Percentiles rank a stretch among this genome's conserved stretches.
Conservation (phyloP, 2,888 invertebrate species). For the Nasonia oneida region DNA sequence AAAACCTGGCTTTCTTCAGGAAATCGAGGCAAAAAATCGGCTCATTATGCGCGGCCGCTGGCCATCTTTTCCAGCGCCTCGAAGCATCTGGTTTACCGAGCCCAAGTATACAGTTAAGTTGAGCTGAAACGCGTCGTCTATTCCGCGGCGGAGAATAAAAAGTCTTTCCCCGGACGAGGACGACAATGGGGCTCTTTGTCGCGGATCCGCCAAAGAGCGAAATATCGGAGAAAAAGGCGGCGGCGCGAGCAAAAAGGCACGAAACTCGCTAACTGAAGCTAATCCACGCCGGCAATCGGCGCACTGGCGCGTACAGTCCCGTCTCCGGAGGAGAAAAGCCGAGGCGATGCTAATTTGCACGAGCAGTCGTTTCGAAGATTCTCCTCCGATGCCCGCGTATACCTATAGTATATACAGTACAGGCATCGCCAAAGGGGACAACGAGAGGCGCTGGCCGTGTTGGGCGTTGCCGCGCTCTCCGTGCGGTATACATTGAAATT, state of each 20-base stretch:
- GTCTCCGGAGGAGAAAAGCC: not conserved
- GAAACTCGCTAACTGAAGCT: slow-evolving; percentile 56
- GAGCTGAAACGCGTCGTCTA: slow-evolving; percentile 42
- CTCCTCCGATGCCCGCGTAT: not conserved
- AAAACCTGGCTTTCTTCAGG: not conserved
- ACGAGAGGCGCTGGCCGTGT: slow-evolving; percentile 3
- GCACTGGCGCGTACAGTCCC: not conserved
- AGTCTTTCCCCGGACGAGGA: not conserved
- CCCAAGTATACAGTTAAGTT: not conserved
- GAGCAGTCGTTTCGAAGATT: not conserved
- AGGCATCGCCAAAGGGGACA: not conserved
- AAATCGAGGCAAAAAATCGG: not conserved
- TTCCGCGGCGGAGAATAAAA: slow-evolving; percentile 13
- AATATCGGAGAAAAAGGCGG: not conserved
- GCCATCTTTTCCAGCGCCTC: not conserved
- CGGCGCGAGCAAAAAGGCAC: too few relatives aligned
- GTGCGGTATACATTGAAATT: slow-evolving; percentile 45
- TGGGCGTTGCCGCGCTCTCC: slow-evolving; percentile 9
- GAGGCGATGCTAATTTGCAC: slow-evolving; percentile 50
- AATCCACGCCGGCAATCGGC: not conserved
- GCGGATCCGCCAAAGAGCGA: not conserved
- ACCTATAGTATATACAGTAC: not conserved
- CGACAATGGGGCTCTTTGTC: slow-evolving; percentile 31
- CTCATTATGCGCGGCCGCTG: not conserved
- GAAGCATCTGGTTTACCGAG: not conserved